Evolutionary conservation across 1,140 invertebrate species (phyloP).

Genomic region (Drosophila ogumai): DNA sequence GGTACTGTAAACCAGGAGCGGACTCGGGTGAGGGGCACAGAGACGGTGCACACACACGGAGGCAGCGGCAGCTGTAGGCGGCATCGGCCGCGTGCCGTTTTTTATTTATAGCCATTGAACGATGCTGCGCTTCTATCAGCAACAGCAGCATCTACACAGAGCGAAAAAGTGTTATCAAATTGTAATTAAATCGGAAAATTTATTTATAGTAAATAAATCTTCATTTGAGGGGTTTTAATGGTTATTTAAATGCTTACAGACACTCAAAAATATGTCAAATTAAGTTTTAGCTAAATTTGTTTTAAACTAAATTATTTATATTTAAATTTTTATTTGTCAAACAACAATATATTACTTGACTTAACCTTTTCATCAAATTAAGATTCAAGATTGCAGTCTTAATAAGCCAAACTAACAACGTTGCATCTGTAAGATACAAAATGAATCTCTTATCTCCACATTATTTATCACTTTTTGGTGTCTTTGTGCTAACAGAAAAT

Average conservation of each 20-base stretch:
- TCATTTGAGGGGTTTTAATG: too few species aligned
- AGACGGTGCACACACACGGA: slow-evolving; percentile 37
- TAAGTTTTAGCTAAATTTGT: too few species aligned
- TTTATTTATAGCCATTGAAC: slow-evolving; percentile 71
- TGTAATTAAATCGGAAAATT: neutral
- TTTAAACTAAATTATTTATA: too few species aligned
- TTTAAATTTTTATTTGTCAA: too few species aligned
- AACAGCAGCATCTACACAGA: slow-evolving; percentile 15
- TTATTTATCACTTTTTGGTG: neutral
- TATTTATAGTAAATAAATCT: too few species aligned
- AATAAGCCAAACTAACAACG: neutral
- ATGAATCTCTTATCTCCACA: neutral
- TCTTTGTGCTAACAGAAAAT: neutral
- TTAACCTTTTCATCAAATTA: neutral
- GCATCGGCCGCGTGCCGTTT: slow-evolving; percentile 68
- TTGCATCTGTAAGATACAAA: neutral
- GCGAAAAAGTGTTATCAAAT: neutral
- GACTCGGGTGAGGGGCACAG: neutral
- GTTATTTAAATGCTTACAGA: neutral
- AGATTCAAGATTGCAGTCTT: neutral
- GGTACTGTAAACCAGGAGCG: slow-evolving; percentile 10
- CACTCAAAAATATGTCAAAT: neutral
- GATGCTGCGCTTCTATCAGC: slow-evolving; percentile 56
- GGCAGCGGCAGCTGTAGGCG: slow-evolving; percentile 8
- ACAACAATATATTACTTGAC: too few species aligned